Evolutionary conservation across 2,797 vertebrate species (phyloP), one percentile per base, ranked within the genome.

Genomic region (Hapalemur alaotrensis): DNA sequence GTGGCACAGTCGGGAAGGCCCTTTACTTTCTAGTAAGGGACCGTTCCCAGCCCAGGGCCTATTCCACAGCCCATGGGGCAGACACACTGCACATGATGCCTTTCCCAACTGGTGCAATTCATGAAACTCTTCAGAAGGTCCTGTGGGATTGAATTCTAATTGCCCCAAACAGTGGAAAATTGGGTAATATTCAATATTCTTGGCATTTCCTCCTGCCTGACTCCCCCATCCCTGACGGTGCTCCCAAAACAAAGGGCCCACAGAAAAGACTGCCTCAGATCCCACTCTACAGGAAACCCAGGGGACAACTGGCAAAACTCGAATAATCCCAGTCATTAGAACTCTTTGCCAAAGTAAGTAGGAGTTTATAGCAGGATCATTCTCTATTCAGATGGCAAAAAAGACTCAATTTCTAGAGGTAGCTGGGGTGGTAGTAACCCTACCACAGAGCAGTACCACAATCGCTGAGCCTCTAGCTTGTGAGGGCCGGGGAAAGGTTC

Each of bases 381-480:
- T 57, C 17, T 63, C n/a, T 69, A 32, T 28, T 84, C 14, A 43
- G 32, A 38, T n/a, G n/a, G 3, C 14, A 25, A 28, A 72, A 80
- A 72, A 32, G 69, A 11, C 17, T 0, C 18, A 11, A 1, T 18
- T 12, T 25, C 35, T 48, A 8, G n/a, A 91, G 41, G 48, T 30
- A 38, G 50, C 11, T 20, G 48, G 38, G 14, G 2, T 41, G 7
- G 32, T 41, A 41, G 59, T 6, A 11, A 1, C 17, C 15, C n/a
- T 7, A 48, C 12, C 14, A 0, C 23, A 1, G 7, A 69, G 4
- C 0, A 17, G 20, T 1, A 5, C 38, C 25, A 25, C 22, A 4
- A 3, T 2, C 3, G 0, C 2, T 35, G 32, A 32, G 7, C 28
- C 14, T 15, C 13, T 57, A 10, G 10, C 15, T 7, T 35, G 2